Base-by-base conservation (phyloP, 2,797 vertebrate genomes). In the Columba guinea region DNA sequence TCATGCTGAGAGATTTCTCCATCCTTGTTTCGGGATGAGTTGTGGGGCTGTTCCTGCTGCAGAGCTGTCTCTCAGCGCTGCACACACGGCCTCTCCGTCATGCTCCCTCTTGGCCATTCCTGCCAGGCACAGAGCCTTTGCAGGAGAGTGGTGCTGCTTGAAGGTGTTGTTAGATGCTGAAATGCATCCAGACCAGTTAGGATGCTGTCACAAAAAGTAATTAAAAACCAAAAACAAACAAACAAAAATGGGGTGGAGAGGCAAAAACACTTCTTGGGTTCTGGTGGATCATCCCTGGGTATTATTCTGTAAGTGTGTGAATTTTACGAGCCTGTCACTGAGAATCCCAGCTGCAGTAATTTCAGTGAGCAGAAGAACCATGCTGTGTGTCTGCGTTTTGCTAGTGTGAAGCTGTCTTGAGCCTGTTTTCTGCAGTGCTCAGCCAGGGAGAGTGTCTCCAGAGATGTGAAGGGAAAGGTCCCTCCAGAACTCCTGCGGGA, bases 11-110 rank as follows among this genome's bases (percentile, higher is more conserved):
- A 49, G 53, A 18, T 37, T 51, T 63, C n/a, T 75, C 13, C 2
- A 0, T 23, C 67, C n/a, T 48, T 60, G 9, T 78, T 92, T 52
- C 35, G 2, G 52, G 55, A 9, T 39, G 30, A 12, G 19, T 32
- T 27, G 35, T 0, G 3, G 41, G 46, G 35, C 59, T 69, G 11
- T 63, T n/a, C 35, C 16, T 1, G 0, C 27, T 49, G 28, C 2
- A 1, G 70, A 51, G 58, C 64, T 83, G 20, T 7, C 11, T 56
- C 27, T n/a, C 1, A 1, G 39, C 53, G 10, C 53, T 34, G 26
- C 4, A 3, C 3, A 0, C 5, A 0, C 1, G 0, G 21, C 60
- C 26, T 65, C 56, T 3, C 16, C 26, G 10, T 51, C 2, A 0
- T 28, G 44, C 18, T 55, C 11, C 32, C 56, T 41, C 79, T 37